A percentile compares a stretch with the other conserved stretches of the same genome.
Conservation (phyloP, 2,888 invertebrate species). For the Pachydiplax longipennis region DNA sequence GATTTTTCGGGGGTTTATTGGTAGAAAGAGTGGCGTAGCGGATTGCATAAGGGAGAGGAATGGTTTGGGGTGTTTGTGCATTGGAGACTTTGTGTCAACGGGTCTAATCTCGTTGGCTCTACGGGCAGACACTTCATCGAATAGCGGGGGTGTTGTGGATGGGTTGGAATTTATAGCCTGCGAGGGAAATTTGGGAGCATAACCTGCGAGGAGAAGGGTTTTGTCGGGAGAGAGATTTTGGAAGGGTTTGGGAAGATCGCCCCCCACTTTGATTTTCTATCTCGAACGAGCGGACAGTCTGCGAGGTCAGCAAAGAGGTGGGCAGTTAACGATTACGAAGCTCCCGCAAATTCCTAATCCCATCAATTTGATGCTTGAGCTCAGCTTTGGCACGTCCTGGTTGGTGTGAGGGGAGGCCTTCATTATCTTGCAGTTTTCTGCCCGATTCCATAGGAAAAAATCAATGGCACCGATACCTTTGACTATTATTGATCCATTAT, state of each 20-base stretch:
- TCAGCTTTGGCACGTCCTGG: background rate
- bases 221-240: background rate
- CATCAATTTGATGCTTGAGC: conserved; percentile 32
- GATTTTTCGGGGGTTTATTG: background rate
- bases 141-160: conserved; percentile 36
- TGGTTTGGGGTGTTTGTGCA: background rate
- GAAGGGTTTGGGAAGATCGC: background rate
- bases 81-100: conserved; percentile 30
- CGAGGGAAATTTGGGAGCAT: conserved; percentile 28
- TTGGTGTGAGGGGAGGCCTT: background rate
- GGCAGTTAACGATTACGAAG: conserved; percentile 14
- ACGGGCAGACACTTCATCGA: conserved; percentile 37
- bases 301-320: background rate
- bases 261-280: conserved; percentile 31
- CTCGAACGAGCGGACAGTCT: background rate
- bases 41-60: background rate
- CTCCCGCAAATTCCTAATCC: conserved; percentile 27
- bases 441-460: background rate
- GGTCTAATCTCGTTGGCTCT: conserved; percentile 42
- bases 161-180: conserved; percentile 36
- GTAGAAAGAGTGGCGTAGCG: background rate
- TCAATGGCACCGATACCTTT: background rate
- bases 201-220: conserved; percentile 32
- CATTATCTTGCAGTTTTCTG: background rate
- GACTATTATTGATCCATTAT: background rate